Percentiles rank a stretch among this genome's conserved stretches.
Evolutionary conservation across 2,113 vertebrate species (phyloP).

Genomic region (Copsychus sechellarum): DNA sequence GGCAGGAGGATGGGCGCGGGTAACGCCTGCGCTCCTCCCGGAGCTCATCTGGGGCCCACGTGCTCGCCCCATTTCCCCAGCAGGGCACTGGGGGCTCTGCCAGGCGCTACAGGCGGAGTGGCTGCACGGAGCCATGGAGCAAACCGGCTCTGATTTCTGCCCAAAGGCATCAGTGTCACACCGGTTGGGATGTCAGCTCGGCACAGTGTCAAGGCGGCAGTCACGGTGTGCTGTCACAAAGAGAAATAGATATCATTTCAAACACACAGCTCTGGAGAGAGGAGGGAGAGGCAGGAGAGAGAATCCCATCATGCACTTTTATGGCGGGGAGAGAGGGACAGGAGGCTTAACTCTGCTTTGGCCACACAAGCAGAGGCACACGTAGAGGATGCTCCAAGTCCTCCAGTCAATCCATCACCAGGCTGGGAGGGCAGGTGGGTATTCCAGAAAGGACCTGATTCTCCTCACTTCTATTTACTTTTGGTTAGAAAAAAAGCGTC

Average conservation of each 20-base stretch:
- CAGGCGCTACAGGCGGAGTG: not conserved
- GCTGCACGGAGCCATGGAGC: slow-evolving; percentile 54
- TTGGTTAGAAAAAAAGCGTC: not conserved
- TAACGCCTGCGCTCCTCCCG: not conserved
- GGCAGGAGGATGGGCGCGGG: not conserved
- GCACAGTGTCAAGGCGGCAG: slow-evolving; percentile 78
- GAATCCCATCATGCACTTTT: slow-evolving; percentile 50
- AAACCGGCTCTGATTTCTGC: slow-evolving; percentile 90
- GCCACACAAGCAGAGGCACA: not conserved
- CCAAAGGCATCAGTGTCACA: slow-evolving; percentile 87
- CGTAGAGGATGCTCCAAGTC: not conserved
- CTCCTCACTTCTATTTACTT: not conserved
- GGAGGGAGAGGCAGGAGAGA: slow-evolving; percentile 22
- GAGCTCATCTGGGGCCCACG: slow-evolving; percentile 72
- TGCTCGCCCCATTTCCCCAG: slow-evolving; percentile 36
- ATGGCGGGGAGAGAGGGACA: not conserved
- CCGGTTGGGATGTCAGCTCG: slow-evolving; percentile 80
- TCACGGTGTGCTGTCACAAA: slow-evolving; percentile 85
- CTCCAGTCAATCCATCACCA: not conserved
- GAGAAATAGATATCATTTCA: slow-evolving; percentile 92
- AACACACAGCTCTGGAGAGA: slow-evolving; percentile 59
- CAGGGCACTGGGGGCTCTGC: slow-evolving; percentile 59
- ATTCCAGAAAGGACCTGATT: not conserved
- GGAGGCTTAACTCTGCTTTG: slow-evolving; percentile 39
- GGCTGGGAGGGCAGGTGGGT: not conserved